Evolutionary conservation across 1,140 invertebrate species (phyloP).

Genomic region (Drosophila murphyi): DNA sequence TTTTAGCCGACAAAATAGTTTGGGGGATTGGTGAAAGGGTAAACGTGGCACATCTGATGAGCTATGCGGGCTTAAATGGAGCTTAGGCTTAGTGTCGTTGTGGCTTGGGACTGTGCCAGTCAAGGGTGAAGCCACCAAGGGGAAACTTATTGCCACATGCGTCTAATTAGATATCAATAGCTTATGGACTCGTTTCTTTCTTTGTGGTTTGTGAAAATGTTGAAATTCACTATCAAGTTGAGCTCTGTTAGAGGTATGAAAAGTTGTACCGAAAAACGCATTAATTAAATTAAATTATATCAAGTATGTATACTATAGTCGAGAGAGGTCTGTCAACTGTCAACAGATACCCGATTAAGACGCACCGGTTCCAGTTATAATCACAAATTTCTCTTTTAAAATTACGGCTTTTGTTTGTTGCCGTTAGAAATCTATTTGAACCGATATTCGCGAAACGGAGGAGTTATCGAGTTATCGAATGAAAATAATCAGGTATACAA

Average conservation of each 20-base stretch:
- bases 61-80: slow-evolving; percentile 17
- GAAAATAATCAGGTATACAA: too few species aligned
- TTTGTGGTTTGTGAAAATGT: not conserved
- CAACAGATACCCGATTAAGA: too few species aligned
- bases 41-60: slow-evolving; percentile 11
- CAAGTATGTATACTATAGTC: too few species aligned
- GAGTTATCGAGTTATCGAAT: too few species aligned
- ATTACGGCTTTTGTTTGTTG: too few species aligned
- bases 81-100: slow-evolving; percentile 19
- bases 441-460: too few species aligned
- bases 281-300: too few species aligned
- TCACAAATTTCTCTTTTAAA: too few species aligned
- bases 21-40: not conserved
- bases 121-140: not conserved
- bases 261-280: not conserved
- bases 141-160: not conserved
- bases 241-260: slow-evolving; percentile 1
- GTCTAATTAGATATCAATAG: slow-evolving; percentile 31
- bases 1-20: not conserved
- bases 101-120: not conserved
- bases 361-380: too few species aligned
- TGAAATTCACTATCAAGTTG: not conserved
- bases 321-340: too few species aligned
- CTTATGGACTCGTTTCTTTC: not conserved
- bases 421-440: too few species aligned